phyloP scores from a whole-genome alignment of 2,797 vertebrate genomes.

The Chaenodraco wilsoni region DNA sequence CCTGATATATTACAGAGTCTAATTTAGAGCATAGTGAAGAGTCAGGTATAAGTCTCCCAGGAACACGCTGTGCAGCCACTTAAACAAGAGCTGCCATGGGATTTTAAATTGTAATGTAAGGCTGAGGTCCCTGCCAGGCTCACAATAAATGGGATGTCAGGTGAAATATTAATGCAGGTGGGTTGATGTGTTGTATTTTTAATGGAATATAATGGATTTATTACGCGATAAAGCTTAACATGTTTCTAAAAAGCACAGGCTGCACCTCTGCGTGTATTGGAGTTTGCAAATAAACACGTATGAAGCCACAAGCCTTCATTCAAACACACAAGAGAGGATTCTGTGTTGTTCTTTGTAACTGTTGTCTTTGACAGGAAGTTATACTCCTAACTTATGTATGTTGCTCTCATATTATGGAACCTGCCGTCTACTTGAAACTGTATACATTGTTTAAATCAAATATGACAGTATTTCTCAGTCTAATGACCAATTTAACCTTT shows the following conservation, averaged over 20 bases:
- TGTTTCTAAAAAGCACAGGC: conserved; percentile 19
- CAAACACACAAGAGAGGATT: background rate
- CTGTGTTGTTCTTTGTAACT: background rate
- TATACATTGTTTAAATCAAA: background rate
- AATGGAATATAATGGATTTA: conserved; percentile 70
- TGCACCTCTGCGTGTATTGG: background rate
- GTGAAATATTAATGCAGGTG: conserved; percentile 76
- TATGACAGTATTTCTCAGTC: background rate
- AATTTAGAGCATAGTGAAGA: conserved; percentile 28
- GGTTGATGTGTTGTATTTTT: conserved; percentile 68
- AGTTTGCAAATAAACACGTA: conserved; percentile 12
- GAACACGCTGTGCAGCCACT: conserved; percentile 41
- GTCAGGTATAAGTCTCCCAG: conserved; percentile 41
- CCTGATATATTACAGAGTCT: conserved; percentile 54
- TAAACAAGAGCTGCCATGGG: conserved; percentile 42
- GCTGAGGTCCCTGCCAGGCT: conserved; percentile 44
- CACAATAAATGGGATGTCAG: conserved; percentile 67
- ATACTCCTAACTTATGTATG: conserved; percentile 58
- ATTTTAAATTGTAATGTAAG: conserved; percentile 55
- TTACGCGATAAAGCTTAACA: conserved; percentile 47
- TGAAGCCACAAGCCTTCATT: background rate
- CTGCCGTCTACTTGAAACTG: conserved; percentile 30
- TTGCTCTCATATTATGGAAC: conserved; percentile 39
- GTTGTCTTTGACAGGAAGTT: conserved; percentile 46
- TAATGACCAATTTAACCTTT: conserved; percentile 10